Percentiles rank a stretch among this genome's conserved stretches.
Conservation (phyloP, 2,888 invertebrate species). For the Cartodere bifasciata region DNA sequence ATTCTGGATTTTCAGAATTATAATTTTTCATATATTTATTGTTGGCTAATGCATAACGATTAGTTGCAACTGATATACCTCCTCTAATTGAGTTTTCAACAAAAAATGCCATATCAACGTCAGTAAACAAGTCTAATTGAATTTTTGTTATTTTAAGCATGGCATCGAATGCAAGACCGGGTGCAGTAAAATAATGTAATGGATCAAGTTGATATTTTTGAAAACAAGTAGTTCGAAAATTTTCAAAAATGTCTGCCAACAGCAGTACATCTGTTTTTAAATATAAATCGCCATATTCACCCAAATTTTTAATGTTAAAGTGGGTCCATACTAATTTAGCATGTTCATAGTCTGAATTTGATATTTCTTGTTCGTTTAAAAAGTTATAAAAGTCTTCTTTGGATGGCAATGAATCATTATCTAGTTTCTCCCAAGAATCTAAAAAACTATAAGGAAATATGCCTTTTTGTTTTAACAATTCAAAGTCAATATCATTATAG, state of each 20-base stretch:
- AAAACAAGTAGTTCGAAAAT: too few species aligned
- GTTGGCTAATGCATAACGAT: conserved; percentile 25
- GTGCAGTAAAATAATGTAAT: conserved; percentile 20
- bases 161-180: conserved; percentile 21
- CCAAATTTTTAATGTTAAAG: conserved; percentile 23
- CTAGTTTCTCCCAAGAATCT: too few species aligned
- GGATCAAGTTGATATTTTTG: conserved; percentile 23
- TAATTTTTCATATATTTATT: too few species aligned
- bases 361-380: too few species aligned
- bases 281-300: conserved; percentile 27
- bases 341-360: too few species aligned
- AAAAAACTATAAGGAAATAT: too few species aligned
- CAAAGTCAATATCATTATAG: too few species aligned
- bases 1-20: too few species aligned
- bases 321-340: conserved; percentile 24
- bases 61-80: conserved; percentile 20
- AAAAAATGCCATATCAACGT: conserved; percentile 24
- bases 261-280: conserved; percentile 27
- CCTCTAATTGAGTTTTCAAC: conserved; percentile 23
- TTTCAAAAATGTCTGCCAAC: conserved; percentile 28
- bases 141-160: conserved; percentile 20
- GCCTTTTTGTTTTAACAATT: too few species aligned
- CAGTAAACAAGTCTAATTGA: conserved; percentile 20
- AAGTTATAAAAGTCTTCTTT: too few species aligned
- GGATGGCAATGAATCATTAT: too few species aligned